A percentile compares a stretch with the other conserved stretches of the same genome.
Evolutionary conservation across 2,113 vertebrate species (phyloP).

Genomic region (Malurus cyaneus): DNA sequence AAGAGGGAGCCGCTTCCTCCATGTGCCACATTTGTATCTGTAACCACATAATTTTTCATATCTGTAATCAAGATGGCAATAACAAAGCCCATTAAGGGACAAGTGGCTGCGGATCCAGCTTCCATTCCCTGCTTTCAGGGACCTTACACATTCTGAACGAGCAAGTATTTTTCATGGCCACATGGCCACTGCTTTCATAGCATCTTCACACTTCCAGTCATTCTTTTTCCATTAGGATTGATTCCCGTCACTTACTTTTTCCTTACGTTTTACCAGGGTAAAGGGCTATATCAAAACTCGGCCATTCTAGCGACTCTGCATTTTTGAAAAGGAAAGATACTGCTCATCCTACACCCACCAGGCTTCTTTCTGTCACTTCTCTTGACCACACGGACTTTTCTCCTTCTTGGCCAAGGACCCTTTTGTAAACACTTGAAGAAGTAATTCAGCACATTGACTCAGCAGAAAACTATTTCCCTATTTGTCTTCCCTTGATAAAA

Average conservation of each 20-base stretch:
- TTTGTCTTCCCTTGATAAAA: background rate
- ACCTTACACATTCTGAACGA: background rate
- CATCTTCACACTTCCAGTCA: background rate
- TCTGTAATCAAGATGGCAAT: background rate
- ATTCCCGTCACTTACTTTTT: background rate
- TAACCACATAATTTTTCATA: background rate
- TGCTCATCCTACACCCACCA: background rate
- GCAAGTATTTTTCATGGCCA: background rate
- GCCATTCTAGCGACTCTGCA: background rate
- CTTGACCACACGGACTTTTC: background rate
- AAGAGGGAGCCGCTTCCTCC: background rate
- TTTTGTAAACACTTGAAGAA: background rate
- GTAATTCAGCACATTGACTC: background rate
- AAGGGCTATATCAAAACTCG: background rate
- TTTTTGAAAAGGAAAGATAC: background rate
- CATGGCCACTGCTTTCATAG: background rate
- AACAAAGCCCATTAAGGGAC: background rate
- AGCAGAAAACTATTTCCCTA: background rate
- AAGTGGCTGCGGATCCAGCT: background rate
- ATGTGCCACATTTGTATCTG: background rate
- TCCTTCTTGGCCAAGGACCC: background rate
- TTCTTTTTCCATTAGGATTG: background rate
- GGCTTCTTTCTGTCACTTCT: background rate
- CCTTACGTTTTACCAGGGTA: background rate
- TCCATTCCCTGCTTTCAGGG: background rate